Evolutionary conservation across 2,113 vertebrate genomes (phyloP).

Genomic region (Pterocles orientalis): DNA sequence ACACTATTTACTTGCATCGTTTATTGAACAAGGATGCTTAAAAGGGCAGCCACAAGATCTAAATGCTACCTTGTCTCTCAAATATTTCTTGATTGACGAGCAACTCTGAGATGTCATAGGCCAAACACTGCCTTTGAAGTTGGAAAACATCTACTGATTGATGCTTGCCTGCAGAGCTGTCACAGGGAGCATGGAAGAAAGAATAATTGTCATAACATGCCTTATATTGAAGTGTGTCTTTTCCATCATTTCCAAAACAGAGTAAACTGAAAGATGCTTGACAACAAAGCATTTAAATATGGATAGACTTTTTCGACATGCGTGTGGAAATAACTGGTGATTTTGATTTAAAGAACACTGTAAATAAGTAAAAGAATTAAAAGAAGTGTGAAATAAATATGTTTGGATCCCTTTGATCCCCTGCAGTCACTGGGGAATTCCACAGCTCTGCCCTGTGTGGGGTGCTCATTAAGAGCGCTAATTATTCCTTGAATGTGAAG

Average conservation of each 20-base stretch:
- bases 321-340: not conserved
- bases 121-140: constrained; percentile 40
- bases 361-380: not conserved
- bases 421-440: not conserved
- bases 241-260: not conserved
- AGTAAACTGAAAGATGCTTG: not conserved
- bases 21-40: not conserved
- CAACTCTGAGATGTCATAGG: constrained; percentile 20
- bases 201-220: constrained; percentile 27
- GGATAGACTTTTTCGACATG: not conserved
- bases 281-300: not conserved
- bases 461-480: not conserved
- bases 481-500: not conserved
- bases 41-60: not conserved
- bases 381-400: not conserved
- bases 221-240: constrained; percentile 9
- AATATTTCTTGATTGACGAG: not conserved
- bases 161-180: constrained; percentile 24
- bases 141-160: constrained; percentile 20
- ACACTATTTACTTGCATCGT: not conserved
- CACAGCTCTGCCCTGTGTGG: not conserved
- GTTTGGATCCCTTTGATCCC: not conserved
- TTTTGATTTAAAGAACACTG: not conserved
- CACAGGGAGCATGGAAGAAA: not conserved
- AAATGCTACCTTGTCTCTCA: not conserved